Evolutionary conservation across 2,888 invertebrate species (phyloP).

Genomic region (Diplazon laetatorius): DNA sequence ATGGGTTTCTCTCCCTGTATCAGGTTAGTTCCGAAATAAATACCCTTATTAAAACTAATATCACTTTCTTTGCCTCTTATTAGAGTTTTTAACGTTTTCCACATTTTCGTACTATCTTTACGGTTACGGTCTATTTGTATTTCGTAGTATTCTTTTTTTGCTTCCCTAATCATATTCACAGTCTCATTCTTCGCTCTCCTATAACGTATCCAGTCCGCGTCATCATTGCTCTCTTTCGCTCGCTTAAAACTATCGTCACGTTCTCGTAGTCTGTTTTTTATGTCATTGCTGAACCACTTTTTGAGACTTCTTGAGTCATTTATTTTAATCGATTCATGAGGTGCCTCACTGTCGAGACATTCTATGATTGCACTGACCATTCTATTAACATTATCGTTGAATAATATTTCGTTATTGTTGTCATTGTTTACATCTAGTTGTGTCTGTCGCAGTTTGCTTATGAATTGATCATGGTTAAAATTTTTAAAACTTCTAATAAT

Average conservation of each 20-base stretch:
- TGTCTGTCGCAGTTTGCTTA: background rate
- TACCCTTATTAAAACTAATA: background rate
- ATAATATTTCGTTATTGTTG: background rate
- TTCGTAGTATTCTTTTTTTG: background rate
- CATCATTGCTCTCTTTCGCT: too few relatives aligned
- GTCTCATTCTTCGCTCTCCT: background rate
- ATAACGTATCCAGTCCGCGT: background rate
- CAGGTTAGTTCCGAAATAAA: background rate
- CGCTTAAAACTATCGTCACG: background rate
- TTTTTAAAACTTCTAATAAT: background rate
- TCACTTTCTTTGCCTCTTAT: background rate
- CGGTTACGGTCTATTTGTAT: background rate
- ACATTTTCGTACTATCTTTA: background rate
- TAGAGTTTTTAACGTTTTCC: background rate
- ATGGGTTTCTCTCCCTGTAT: slow-evolving; percentile 1
- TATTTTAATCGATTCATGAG: background rate
- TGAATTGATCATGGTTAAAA: background rate
- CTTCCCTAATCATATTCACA: background rate
- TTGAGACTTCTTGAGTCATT: background rate
- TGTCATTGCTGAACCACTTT: background rate
- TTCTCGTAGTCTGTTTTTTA: background rate
- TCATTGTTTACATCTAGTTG: background rate
- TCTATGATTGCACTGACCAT: background rate
- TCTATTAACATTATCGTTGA: background rate
- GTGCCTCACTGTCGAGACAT: background rate